phyloP scores from a whole-genome alignment of 2,888 invertebrate species.

The Chrysodeixis includens region DNA sequence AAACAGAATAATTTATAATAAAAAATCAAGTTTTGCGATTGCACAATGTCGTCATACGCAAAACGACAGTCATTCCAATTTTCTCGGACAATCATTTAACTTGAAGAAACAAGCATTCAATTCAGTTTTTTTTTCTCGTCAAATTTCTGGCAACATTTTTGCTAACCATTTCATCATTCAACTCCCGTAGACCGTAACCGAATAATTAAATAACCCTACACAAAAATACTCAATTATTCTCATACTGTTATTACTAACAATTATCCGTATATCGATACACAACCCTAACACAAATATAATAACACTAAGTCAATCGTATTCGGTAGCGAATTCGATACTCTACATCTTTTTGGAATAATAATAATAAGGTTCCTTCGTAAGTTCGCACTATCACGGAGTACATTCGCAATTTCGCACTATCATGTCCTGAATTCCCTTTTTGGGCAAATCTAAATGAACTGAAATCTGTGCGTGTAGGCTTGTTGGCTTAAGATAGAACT shows the following conservation, averaged over 20 bases:
- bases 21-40: too few species aligned
- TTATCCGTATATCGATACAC: neutral
- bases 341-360: constrained; percentile 7
- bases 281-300: neutral
- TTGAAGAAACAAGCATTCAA: too few species aligned
- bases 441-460: constrained; percentile 15
- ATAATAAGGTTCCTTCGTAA: too few species aligned
- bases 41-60: too few species aligned
- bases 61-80: too few species aligned
- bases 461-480: neutral
- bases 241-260: neutral
- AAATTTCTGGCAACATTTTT: too few species aligned
- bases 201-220: neutral
- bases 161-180: too few species aligned
- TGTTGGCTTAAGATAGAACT: neutral
- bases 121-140: too few species aligned
- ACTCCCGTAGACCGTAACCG: too few species aligned
- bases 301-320: constrained; percentile 12
- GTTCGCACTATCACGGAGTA: too few species aligned
- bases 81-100: too few species aligned
- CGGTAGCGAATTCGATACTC: neutral
- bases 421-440: constrained; percentile 10
- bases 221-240: neutral
- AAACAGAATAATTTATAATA: too few species aligned
- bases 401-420: neutral